These are phyloP conservation scores for Scalopus aquaticus DNA, from an alignment of 2,113 vertebrate species.

Conservation along the genomic window DNA sequence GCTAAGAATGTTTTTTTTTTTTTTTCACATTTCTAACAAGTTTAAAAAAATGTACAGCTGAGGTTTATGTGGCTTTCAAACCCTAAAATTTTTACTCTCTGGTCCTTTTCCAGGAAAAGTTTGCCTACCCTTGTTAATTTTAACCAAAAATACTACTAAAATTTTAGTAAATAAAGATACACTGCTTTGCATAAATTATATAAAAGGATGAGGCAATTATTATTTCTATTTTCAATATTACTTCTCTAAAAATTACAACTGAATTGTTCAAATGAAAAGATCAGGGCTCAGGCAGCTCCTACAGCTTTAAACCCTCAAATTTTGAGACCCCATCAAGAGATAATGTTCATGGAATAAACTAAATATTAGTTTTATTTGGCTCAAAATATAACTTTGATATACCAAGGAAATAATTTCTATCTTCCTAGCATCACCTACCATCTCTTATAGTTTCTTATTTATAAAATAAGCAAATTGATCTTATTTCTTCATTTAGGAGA, in stretches of 20 bases:
- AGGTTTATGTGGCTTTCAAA: not conserved
- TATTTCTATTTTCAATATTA: constrained; percentile 9
- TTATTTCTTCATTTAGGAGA: not conserved
- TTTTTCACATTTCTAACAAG: not conserved
- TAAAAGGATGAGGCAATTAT: not conserved
- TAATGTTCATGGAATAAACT: not conserved
- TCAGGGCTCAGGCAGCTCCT: not conserved
- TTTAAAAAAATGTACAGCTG: not conserved
- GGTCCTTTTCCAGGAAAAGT: not conserved
- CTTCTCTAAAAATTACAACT: not conserved
- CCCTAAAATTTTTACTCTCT: not conserved
- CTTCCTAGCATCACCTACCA: not conserved
- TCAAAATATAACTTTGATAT: not conserved
- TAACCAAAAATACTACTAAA: not conserved
- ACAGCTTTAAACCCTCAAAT: not conserved
- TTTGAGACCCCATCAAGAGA: not conserved
- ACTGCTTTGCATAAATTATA: not conserved
- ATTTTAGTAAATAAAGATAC: constrained; percentile 26
- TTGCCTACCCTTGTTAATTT: not conserved
- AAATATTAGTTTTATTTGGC: not conserved
- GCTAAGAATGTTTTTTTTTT: not conserved
- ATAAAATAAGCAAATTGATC: not conserved
- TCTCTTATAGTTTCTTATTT: not conserved
- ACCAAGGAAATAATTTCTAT: not conserved
- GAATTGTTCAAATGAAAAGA: constrained; percentile 17